Base-by-base conservation (phyloP, 2,888 invertebrate species). In the Melanargia galathea region DNA sequence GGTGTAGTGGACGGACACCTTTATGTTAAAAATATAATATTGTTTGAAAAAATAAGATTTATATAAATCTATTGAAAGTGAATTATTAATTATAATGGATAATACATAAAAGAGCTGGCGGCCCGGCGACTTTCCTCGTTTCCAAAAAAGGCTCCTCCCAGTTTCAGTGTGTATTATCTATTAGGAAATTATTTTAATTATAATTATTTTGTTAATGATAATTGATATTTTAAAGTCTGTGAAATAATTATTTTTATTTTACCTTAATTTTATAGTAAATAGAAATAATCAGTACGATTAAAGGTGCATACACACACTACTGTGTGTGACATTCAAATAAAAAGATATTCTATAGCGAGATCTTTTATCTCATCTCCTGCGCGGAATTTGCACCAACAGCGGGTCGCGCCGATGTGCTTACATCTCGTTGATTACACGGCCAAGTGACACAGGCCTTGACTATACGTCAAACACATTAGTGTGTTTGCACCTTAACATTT, bases 21-120 rank as follows among this genome's bases (percentile, higher is more conserved):
- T 22, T 54, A 35, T 22, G 38, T 54, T 35, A 54, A 30, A 22
- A 26, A 30, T 26, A 48, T 26, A 26, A n/a, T 35, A 35, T 38
- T 38, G 35, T 54, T 54, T 54, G 20, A 3, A 35, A 38, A 54
- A 54, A n/a, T n/a, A n/a, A n/a, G 35, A 10, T 51, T n/a, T 51
- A 18, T 51, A 51, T n/a, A 6, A 51, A 48, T 48, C 20, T 48
- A 48, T 48, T 8, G 7, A 18, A 43, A 8, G 24, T 24, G n/a
- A 30, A 5, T 2, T 6, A 30, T 26, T n/a, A 46, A 13, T 22
- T 46, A 46, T 46, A 20, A 46, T 22, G 13, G 11, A 22, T 22
- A 22, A 20, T 46, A 43, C 18, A 43, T 16, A 18, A 7, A 2
- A 43, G 13, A 10, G 11, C 13, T 13, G n/a, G 38, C n/a, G 38